Percentiles rank a stretch among this genome's conserved stretches.
These are phyloP conservation scores for Poeciliopsis occidentalis DNA, from an alignment of 2,113 vertebrate species.

Conservation along the genomic window DNA sequence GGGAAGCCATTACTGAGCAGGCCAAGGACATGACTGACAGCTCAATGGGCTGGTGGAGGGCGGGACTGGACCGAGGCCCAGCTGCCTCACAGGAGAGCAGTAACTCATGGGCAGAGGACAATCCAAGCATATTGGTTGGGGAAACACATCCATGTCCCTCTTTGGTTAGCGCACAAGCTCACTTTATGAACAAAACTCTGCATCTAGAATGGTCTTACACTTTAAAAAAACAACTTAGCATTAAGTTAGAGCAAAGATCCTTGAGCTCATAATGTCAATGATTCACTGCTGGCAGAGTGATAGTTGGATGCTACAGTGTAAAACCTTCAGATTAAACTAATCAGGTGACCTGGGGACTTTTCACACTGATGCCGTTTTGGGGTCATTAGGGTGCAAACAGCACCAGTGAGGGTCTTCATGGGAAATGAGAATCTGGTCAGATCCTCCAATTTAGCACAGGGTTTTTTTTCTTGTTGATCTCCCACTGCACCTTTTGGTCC, in stretches of 20 bases:
- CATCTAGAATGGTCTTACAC: slow-evolving; percentile 11
- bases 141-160: slow-evolving; percentile 58
- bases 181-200: slow-evolving; percentile 29
- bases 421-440: neutral
- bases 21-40: slow-evolving; percentile 74
- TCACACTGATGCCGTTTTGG: no score
- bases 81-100: slow-evolving; percentile 68
- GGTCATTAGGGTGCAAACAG: no score
- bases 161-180: slow-evolving; percentile 38
- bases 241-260: slow-evolving; percentile 17
- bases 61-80: slow-evolving; percentile 59
- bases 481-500: neutral
- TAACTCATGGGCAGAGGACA: slow-evolving; percentile 74
- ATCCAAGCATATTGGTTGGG: slow-evolving; percentile 60
- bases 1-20: slow-evolving; percentile 68
- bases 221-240: slow-evolving; percentile 22
- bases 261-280: slow-evolving; percentile 46
- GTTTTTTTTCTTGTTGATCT: neutral
- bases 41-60: slow-evolving; percentile 59
- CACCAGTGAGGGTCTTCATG: no score
- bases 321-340: no score
- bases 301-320: neutral
- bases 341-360: no score
- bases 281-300: slow-evolving; percentile 40
- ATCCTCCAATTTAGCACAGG: neutral